phyloP scores from a whole-genome alignment of 1,140 invertebrate species.

The Neodiprion fabricii region DNA sequence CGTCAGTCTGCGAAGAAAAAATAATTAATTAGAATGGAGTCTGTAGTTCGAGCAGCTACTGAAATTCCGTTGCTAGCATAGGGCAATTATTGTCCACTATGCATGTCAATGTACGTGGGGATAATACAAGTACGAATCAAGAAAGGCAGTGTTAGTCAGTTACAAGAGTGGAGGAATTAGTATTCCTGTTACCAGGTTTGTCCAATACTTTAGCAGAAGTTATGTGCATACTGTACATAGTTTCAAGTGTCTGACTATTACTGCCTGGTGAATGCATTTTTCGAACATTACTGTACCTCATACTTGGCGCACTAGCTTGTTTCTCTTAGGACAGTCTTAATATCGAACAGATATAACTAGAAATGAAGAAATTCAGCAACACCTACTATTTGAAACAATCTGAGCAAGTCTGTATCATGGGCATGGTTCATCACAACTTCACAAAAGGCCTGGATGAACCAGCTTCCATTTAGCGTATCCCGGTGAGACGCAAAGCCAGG shows the following conservation, averaged over 20 bases:
- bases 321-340: constrained; percentile 10
- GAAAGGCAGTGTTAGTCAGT: not conserved
- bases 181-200: too few species aligned
- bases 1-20: constrained; percentile 46
- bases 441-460: constrained; percentile 80
- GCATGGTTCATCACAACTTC: constrained; percentile 76
- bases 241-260: not conserved
- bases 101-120: too few species aligned
- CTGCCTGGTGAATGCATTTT: not conserved
- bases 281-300: not conserved
- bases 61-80: too few species aligned
- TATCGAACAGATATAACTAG: constrained; percentile 8
- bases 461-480: constrained; percentile 69
- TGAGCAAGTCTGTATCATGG: constrained; percentile 67
- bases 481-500: constrained; percentile 72
- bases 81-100: not conserved
- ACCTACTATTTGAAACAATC: constrained; percentile 70
- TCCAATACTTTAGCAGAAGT: too few species aligned
- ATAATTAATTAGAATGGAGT: not conserved
- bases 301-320: not conserved
- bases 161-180: not conserved
- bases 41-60: too few species aligned
- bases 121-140: too few species aligned
- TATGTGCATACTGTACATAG: not conserved
- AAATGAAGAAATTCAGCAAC: not conserved